phyloP scores from a whole-genome alignment of 2,113 vertebrate genomes.

The Chloroceryle aenea region DNA sequence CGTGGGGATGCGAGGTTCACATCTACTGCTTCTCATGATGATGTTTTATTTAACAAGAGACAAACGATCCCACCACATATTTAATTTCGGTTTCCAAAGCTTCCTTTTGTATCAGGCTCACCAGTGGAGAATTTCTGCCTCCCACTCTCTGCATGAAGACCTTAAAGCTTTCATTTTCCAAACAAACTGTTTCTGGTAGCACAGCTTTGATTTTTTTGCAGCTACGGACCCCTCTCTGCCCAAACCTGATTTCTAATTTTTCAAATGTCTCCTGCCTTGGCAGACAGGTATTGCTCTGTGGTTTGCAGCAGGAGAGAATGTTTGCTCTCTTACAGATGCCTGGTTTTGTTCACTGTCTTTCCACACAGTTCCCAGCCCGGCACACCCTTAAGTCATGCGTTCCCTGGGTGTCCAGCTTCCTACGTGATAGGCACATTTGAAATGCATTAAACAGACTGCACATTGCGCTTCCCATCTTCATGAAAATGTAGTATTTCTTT shows the following conservation, averaged over 20 bases:
- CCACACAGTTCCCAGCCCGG: neutral
- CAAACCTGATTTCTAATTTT: neutral
- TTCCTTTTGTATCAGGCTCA: constrained; percentile 7
- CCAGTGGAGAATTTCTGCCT: neutral
- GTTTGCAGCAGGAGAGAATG: constrained; percentile 11
- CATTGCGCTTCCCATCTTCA: neutral
- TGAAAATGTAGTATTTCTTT: neutral
- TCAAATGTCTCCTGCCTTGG: neutral
- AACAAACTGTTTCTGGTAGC: neutral
- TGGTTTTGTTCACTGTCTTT: neutral
- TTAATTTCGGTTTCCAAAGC: constrained; percentile 36
- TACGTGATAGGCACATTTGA: neutral
- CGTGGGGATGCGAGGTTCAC: neutral
- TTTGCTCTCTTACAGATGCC: constrained; percentile 29
- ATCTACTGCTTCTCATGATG: neutral
- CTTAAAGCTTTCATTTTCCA: neutral
- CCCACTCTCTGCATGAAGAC: neutral
- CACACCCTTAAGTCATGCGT: neutral
- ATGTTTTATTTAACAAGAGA: neutral
- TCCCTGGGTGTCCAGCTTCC: neutral
- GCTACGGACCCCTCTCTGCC: neutral
- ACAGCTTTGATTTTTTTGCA: neutral
- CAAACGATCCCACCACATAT: neutral
- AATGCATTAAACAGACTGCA: neutral
- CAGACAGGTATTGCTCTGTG: neutral